Conservation (phyloP, 2,113 vertebrate genomes). For the Sakesphorus luctuosus region DNA sequence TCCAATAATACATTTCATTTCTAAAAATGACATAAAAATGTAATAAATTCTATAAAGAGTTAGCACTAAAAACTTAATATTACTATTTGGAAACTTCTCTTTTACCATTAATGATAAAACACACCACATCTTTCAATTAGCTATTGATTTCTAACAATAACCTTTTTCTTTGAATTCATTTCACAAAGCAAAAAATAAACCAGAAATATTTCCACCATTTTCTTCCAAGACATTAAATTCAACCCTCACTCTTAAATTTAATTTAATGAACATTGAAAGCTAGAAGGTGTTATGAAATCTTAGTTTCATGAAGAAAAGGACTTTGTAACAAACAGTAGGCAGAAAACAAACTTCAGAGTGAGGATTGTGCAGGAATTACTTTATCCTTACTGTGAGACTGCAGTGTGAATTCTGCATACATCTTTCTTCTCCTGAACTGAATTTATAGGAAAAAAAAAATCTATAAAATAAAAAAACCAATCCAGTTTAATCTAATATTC, state of each 20-base stretch:
- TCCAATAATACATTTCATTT: neutral
- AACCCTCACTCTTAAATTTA: neutral
- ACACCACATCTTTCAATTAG: slow-evolving; percentile 4
- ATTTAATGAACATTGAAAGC: neutral
- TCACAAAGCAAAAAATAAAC: neutral
- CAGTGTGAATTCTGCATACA: neutral
- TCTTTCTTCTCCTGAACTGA: neutral
- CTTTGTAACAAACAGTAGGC: neutral
- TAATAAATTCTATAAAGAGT: neutral
- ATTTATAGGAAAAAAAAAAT: neutral
- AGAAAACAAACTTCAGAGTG: neutral
- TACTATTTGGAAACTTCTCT: neutral
- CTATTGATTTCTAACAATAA: slow-evolving; percentile 20
- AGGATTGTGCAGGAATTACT: neutral
- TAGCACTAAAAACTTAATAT: neutral
- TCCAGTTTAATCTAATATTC: neutral
- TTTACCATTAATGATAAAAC: neutral
- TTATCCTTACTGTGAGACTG: neutral
- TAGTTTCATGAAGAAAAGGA: neutral
- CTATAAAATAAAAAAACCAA: neutral
- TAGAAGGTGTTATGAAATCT: neutral
- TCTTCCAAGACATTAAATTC: neutral
- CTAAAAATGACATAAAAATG: neutral
- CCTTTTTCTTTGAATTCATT: neutral
- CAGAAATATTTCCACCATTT: neutral